Base-by-base conservation (phyloP, 2,113 vertebrate species). In the Trematocara stigmaticum region DNA sequence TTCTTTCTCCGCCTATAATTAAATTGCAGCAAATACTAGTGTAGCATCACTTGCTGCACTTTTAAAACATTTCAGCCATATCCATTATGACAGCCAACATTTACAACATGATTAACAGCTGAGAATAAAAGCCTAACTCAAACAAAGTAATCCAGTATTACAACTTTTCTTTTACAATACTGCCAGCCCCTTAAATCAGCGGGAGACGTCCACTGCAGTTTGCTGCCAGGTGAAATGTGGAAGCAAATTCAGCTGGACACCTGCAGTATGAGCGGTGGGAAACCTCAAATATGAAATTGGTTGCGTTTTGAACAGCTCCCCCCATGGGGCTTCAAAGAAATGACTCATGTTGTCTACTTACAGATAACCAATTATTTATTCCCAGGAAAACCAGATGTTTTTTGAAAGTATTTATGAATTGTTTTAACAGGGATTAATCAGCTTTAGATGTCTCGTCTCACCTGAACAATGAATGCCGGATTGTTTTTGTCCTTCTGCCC, bases 81-180 rank as follows among this genome's bases (percentile, higher is more conserved):
- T 81, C 82, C 78, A 13, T 56, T 85, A 29, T 90, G 88, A 92
- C 88, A 85, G 18, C 69, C 49, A 78, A 81, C 69, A 86, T 90
- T 92, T 89, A 89, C 76, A 55, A 64, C 59, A 10, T 91, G 91
- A 94, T 90, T 88, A 86, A 94, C 80, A 18, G 79, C 66, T 5
- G 53, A 59, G 51, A 89, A 87, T 92, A 92, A 92, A 92, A 92
- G 79, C 84, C 61, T 31, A 76, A 86, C 87, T 89, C 83, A 88
- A 87, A 93, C 86, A 89, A 85, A 92, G 92, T 84, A 71, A 87
- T 85, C 78, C 84, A 86, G 57, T 88, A 87, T 79, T 80, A 79
- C 35, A 94, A 88, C 90, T 91, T 93, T 86, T 91, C 74, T 93
- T 94, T 89, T 89, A 92, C 84, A 86, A 78, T 81, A 71, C 83